phyloP scores from a whole-genome alignment of 2,888 invertebrate genomes.

The Spilosoma lubricipeda region DNA sequence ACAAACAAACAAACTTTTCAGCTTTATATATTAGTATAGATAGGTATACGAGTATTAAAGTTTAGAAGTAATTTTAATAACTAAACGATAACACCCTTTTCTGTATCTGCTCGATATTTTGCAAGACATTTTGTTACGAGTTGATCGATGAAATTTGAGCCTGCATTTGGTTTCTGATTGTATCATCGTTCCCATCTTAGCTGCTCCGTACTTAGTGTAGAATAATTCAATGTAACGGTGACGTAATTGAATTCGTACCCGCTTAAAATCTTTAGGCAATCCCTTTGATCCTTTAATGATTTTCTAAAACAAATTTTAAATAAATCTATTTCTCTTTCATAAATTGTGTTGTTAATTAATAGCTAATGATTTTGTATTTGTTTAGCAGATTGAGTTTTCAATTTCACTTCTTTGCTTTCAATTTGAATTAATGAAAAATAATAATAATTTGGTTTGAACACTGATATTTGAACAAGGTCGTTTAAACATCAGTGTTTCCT shows the following conservation, averaged over 20 bases:
- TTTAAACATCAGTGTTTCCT: background rate
- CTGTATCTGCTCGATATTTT: background rate
- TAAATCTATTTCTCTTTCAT: constrained; percentile 16
- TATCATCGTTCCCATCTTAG: background rate
- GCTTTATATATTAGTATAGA: too few species aligned
- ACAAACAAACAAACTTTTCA: too few species aligned
- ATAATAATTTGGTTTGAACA: background rate
- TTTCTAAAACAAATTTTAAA: constrained; percentile 9
- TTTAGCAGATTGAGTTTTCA: constrained; percentile 12
- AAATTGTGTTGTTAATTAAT: constrained; percentile 18
- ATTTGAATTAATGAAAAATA: background rate
- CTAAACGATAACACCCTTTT: background rate
- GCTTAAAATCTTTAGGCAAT: constrained; percentile 6
- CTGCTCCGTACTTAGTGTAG: background rate
- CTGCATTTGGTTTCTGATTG: background rate
- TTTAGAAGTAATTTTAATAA: background rate
- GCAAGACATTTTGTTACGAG: background rate
- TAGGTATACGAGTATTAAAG: background rate
- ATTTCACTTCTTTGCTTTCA: constrained; percentile 1
- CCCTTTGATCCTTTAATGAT: constrained; percentile 6
- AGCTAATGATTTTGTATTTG: constrained; percentile 19
- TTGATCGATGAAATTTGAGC: background rate
- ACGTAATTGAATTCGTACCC: constrained; percentile 6
- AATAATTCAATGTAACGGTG: constrained; percentile 22
- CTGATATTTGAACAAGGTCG: background rate